Evolutionary conservation across 30 jellyfish, hydroid and myxozoan species (phyloP), one percentile per base, ranked within the genome.

Genomic region (Catostylus mosaicus): DNA sequence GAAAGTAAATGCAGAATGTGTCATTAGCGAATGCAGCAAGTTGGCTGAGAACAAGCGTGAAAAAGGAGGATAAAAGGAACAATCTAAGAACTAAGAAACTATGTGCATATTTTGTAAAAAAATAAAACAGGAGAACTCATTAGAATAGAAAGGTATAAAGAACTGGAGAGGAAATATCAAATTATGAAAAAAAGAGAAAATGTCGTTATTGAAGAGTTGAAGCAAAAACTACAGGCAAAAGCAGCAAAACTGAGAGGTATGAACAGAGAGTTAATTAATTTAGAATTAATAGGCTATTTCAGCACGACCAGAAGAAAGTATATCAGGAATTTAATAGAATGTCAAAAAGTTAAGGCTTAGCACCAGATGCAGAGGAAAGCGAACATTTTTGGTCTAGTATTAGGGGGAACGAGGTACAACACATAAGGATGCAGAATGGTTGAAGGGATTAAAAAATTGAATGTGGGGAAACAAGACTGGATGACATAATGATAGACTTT

Each of bases 341-440:
- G n/a, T 7, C 23, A 16, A 20, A 18, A 36, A 38, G 4, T 3
- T 19, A 69, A 8, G 31, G 45, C 26, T 4, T 29, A 24, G 19
- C 40, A 38, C 60, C 82, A 7, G 23, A 38, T 69, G 67, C 82
- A 3, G 82, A 36, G 3, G 67, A 69, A 18, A 69, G 67, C 31
- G 24, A 23, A 24, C 16, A 24, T n/a, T 69, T 38, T 45, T 69
- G 66, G 82, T 4, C 46, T 3, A 26, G 24, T 12, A 69, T 69
- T 1, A 19, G 66, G 82, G 82, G 24, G 22, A 69, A 69, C 30
- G 8, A 23, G 24, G 40, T 11, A 2, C n/a, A 69, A 40, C 82
- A 69, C 67, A 69, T 35, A n/a, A 30, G 24, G 14, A 24, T 16
- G 23, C 67, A 66, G 2, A 40, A 69, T 2, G 36, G 82, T 66